These are phyloP conservation scores for Diceros bicornis DNA, from an alignment of 2,797 vertebrate species.

Conservation along the genomic window DNA sequence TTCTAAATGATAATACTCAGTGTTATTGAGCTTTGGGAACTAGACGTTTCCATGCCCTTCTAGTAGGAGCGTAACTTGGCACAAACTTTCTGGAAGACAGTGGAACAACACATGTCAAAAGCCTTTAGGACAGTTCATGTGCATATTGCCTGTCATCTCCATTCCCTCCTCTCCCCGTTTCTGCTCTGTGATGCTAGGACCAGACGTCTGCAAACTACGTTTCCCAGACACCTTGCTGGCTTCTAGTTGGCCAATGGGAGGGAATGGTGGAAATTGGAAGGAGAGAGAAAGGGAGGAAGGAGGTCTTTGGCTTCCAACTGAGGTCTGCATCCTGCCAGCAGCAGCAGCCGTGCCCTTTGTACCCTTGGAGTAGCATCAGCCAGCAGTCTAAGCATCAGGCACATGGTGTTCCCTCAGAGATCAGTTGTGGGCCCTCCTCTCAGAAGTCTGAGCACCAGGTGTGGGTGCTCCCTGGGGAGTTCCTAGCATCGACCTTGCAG, in stretches of 20 bases:
- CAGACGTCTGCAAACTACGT: not conserved
- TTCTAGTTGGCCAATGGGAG: not conserved
- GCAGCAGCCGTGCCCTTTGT: accelerated
- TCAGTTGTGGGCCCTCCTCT: not conserved
- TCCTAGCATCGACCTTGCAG: not conserved
- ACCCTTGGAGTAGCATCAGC: no score
- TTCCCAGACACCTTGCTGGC: not conserved
- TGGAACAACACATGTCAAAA: not conserved
- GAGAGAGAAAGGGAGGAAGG: not conserved
- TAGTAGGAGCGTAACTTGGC: no score
- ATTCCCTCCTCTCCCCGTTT: accelerated
- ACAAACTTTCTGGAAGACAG: not conserved
- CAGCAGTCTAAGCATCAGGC: not conserved
- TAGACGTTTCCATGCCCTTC: no score
- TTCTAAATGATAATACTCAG: not conserved
- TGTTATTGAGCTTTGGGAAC: not conserved
- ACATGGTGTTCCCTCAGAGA: not conserved
- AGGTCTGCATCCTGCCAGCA: not conserved
- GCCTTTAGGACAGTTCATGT: not conserved
- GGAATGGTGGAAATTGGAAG: not conserved
- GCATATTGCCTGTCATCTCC: not conserved
- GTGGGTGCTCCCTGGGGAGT: not conserved
- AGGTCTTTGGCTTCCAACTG: not conserved
- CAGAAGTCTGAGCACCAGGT: not conserved
- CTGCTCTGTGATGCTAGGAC: not conserved